Evolutionary conservation across 2,113 vertebrate species (phyloP).

Genomic region (Plectropomus leopardus): DNA sequence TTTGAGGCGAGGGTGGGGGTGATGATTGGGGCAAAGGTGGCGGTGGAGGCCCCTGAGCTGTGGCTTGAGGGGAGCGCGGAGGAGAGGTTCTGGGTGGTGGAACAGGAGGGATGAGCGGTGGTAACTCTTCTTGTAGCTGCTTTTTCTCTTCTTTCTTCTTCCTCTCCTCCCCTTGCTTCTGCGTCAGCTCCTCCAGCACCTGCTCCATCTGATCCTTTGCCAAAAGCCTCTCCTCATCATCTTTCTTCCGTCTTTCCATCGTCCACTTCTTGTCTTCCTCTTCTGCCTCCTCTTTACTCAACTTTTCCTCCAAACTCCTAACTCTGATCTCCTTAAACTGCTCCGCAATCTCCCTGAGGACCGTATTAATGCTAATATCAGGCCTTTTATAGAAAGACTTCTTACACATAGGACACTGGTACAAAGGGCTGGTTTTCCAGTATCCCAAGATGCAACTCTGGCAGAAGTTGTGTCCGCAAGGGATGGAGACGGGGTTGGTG

Average conservation of each 20-base stretch:
- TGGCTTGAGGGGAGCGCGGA: background rate
- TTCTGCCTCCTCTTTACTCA: slow-evolving; percentile 14
- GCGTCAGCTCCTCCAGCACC: slow-evolving; percentile 57
- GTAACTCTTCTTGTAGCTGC: slow-evolving; percentile 37
- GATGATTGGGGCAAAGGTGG: slow-evolving; percentile 39
- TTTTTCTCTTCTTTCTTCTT: slow-evolving; percentile 46
- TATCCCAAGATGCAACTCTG: slow-evolving; percentile 85
- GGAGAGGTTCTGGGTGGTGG: slow-evolving; percentile 19
- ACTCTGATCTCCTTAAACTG: slow-evolving; percentile 84
- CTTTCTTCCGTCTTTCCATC: slow-evolving; percentile 58
- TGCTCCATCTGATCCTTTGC: slow-evolving; percentile 61
- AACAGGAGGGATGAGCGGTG: slow-evolving; percentile 53
- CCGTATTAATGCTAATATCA: slow-evolving; percentile 85
- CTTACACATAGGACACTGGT: slow-evolving; percentile 88
- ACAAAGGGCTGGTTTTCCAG: slow-evolving; percentile 82
- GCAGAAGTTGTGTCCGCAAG: slow-evolving; percentile 89
- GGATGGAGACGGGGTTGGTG: slow-evolving; percentile 87
- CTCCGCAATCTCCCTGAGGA: slow-evolving; percentile 85
- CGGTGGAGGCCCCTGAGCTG: background rate
- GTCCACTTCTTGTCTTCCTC: slow-evolving; percentile 48
- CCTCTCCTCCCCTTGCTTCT: slow-evolving; percentile 46
- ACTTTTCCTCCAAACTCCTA: slow-evolving; percentile 33
- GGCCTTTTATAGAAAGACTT: slow-evolving; percentile 85
- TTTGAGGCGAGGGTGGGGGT: slow-evolving; percentile 50
- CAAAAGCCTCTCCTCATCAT: slow-evolving; percentile 77